A percentile compares a stretch with the other conserved stretches of the same genome.
Conservation (phyloP, 1,140 invertebrate genomes). For the Nebria ingens region DNA sequence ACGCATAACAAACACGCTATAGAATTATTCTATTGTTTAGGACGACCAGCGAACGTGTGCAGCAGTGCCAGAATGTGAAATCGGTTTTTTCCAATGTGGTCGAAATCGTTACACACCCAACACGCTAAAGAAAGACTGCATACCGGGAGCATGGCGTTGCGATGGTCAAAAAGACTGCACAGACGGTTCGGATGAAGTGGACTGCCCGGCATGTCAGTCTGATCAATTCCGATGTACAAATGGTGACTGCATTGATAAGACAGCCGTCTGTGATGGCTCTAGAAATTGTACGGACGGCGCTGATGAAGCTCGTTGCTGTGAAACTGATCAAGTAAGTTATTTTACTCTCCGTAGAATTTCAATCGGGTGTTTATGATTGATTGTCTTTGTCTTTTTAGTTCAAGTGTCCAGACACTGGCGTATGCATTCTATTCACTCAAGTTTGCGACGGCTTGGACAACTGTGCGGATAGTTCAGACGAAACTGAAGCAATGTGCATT, state of each 20-base stretch:
- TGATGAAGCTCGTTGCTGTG: constrained; percentile 31
- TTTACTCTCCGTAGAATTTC: background rate
- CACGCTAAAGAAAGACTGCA: constrained; percentile 53
- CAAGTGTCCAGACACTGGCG: constrained; percentile 46
- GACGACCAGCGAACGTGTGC: constrained; percentile 49
- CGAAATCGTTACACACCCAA: constrained; percentile 27
- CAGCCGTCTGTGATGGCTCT: constrained; percentile 45
- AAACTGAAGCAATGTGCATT: constrained; percentile 47
- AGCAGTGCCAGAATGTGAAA: constrained; percentile 59
- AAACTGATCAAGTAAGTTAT: constrained; percentile 15
- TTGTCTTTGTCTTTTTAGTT: constrained; percentile 34
- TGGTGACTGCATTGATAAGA: constrained; percentile 64
- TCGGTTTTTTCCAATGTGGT: constrained; percentile 67
- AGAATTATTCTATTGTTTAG: background rate
- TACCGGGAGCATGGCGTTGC: constrained; percentile 73
- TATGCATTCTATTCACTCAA: constrained; percentile 45
- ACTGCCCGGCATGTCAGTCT: constrained; percentile 50
- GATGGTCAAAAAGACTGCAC: constrained; percentile 75
- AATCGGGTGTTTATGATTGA: background rate
- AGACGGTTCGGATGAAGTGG: constrained; percentile 69
- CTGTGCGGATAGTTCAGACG: constrained; percentile 64
- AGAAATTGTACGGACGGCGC: constrained; percentile 27
- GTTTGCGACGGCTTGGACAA: constrained; percentile 57
- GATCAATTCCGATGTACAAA: constrained; percentile 65
- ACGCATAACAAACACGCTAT: background rate